phyloP scores from a whole-genome alignment of 2,888 invertebrate species.

The Allophyes oxyacanthae region DNA sequence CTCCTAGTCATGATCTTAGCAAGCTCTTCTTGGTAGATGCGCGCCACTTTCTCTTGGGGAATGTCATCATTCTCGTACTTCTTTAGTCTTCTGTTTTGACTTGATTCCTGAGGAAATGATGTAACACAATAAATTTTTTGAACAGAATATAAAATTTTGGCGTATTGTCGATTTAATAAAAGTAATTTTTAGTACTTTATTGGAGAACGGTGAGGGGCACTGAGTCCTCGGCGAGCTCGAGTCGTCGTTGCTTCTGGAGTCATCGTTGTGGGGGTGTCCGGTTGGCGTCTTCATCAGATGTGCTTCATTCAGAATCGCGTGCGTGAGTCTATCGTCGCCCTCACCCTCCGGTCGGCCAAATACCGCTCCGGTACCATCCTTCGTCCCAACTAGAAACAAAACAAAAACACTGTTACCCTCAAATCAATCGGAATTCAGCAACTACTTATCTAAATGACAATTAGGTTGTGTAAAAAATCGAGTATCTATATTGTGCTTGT shows the following conservation, averaged over 20 bases:
- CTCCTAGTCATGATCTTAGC: slow-evolving; percentile 96
- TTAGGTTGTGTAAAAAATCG: slow-evolving; percentile 12
- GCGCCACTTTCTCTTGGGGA: slow-evolving; percentile 98
- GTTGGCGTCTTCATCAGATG: slow-evolving; percentile 94
- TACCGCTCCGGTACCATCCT: slow-evolving; percentile 93
- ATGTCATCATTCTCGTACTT: slow-evolving; percentile 98
- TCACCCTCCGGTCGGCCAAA: slow-evolving; percentile 93
- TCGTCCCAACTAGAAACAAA: slow-evolving; percentile 90
- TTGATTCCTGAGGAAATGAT: slow-evolving; percentile 85
- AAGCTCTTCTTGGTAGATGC: slow-evolving; percentile 98
- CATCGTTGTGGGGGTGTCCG: slow-evolving; percentile 84
- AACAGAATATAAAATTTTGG: background rate
- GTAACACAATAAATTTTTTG: slow-evolving; percentile 7
- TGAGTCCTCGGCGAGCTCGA: slow-evolving; percentile 94
- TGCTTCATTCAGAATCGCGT: slow-evolving; percentile 96
- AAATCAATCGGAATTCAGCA: slow-evolving; percentile 7
- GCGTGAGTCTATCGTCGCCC: slow-evolving; percentile 97
- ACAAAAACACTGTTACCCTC: slow-evolving; percentile 18
- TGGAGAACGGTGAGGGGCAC: slow-evolving; percentile 95
- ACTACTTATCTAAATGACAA: slow-evolving; percentile 17
- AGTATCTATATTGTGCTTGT: slow-evolving; percentile 12
- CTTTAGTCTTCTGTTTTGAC: slow-evolving; percentile 93
- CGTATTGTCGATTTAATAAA: background rate
- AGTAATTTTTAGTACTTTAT: slow-evolving; percentile 82
- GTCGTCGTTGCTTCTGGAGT: slow-evolving; percentile 94